Base-by-base conservation (phyloP, 2,797 vertebrate species). In the Thalassophryne amazonica region DNA sequence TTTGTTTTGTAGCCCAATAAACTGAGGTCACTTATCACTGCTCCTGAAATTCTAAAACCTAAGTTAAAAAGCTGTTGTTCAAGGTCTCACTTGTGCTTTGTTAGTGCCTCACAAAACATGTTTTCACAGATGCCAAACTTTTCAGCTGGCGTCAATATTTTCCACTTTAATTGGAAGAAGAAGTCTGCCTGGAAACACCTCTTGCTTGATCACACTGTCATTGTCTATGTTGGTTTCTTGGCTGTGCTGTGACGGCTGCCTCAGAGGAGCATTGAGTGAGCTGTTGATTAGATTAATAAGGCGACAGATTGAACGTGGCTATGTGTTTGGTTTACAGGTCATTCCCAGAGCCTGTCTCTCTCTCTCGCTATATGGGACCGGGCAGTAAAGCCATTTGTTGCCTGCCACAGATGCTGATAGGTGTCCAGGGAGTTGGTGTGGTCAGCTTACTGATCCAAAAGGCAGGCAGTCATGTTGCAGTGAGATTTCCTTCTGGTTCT, bases 321-420 rank as follows among this genome's bases (percentile, higher is more conserved):
- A 77, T 82, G 84, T 84, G 85, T 86, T 84, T 82, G 69, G 69
- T 82, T 86, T 83, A 80, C 83, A 80, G 76, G 81, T 81, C 61
- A 46, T 69, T 85, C 76, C 73, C 79, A 42, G 27, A 56, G 76
- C 73, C 66, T 65, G 60, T 21, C 50, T 72, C 48, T 62, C 71
- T 57, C 73, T 76, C 69, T 65, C 39, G 18, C 72, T 71, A 28
- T 57, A 41, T 19, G 34, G 73, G 67, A 62, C 59, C 13, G 25
- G 57, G 59, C 82, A 69, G 69, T 67, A 46, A 78, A 79, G 75
- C 60, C 59, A 78, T 81, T 88, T 84, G 79, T 80, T 84, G 73
- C 56, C 54, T 20, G 46, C 75, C 15, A 4, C 59, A 68, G 76
- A 80, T 34, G 63, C 69, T 81, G 78, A 85, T 80, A 46, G 69